Evolutionary conservation across 2,797 vertebrate species (phyloP).

Genomic region (Mareca penelope): DNA sequence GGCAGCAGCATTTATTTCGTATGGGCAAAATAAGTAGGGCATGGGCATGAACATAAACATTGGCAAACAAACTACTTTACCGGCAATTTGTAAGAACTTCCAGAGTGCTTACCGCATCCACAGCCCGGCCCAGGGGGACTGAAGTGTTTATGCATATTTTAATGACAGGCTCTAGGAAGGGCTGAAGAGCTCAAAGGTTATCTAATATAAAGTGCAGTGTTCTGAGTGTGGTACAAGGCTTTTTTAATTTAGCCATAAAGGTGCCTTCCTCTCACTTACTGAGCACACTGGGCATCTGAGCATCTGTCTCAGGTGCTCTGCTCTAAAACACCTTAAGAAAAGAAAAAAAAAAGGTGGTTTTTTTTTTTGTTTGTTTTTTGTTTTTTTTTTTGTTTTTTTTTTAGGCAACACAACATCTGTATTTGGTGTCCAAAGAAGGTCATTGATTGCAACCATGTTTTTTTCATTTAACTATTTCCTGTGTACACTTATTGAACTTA

Average conservation of each 20-base stretch:
- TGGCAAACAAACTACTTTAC: constrained; percentile 21
- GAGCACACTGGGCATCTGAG: neutral
- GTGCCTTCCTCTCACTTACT: neutral
- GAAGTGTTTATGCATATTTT: neutral
- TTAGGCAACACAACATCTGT: neutral
- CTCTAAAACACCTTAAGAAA: neutral
- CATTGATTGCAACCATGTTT: accelerated
- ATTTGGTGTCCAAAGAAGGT: neutral
- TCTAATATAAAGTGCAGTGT: neutral
- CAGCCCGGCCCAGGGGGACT: neutral
- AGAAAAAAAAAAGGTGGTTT: neutral
- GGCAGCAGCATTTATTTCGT: neutral
- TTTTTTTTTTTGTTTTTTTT: too few species aligned
- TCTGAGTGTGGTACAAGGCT: neutral
- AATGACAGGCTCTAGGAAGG: neutral
- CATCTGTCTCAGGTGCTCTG: neutral
- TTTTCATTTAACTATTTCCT: neutral
- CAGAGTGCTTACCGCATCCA: constrained; percentile 9
- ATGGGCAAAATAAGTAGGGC: neutral
- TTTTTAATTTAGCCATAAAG: neutral
- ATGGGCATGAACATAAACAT: constrained; percentile 1
- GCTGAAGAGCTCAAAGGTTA: neutral
- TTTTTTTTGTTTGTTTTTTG: too few species aligned
- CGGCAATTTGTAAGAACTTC: constrained; percentile 11
- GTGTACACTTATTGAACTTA: neutral